Percentiles rank a stretch among this genome's conserved stretches.
phyloP scores from a whole-genome alignment of 2,113 vertebrate genomes.

The Phycodurus eques region DNA sequence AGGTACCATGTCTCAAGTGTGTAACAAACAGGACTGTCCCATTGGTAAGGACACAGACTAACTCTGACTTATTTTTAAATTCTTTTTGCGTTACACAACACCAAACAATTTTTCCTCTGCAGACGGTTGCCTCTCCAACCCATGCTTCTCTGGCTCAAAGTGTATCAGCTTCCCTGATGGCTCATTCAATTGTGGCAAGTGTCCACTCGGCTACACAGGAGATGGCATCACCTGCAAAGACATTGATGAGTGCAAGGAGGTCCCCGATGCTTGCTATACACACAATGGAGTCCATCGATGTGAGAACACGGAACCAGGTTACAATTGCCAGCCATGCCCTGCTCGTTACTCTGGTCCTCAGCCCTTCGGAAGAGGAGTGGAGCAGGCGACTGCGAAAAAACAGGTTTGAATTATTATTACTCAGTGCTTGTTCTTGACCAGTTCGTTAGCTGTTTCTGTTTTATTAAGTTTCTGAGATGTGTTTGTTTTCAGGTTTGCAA shows the following conservation, averaged over 20 bases:
- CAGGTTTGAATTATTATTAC: slow-evolving; percentile 75
- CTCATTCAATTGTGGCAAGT: slow-evolving; percentile 89
- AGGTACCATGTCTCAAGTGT: slow-evolving; percentile 76
- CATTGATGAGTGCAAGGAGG: slow-evolving; percentile 90
- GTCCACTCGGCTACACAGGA: slow-evolving; percentile 87
- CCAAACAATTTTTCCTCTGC: slow-evolving; percentile 8
- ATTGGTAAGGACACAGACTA: slow-evolving; percentile 57
- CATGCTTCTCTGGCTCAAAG: slow-evolving; percentile 85
- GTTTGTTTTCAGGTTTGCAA: slow-evolving; percentile 82
- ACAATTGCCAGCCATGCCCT: slow-evolving; percentile 93
- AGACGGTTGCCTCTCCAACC: slow-evolving; percentile 97
- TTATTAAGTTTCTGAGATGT: slow-evolving; percentile 31
- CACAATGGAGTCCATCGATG: slow-evolving; percentile 87
- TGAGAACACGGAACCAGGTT: slow-evolving; percentile 92
- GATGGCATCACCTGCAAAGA: slow-evolving; percentile 89
- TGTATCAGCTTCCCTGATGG: slow-evolving; percentile 92
- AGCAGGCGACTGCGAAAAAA: slow-evolving; percentile 87
- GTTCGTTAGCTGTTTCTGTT: slow-evolving; percentile 8
- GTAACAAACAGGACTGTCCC: slow-evolving; percentile 79
- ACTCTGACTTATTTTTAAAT: not conserved
- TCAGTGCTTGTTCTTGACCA: not conserved
- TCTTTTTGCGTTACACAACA: not conserved
- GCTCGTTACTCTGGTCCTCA: slow-evolving; percentile 86
- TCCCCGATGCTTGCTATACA: slow-evolving; percentile 87
- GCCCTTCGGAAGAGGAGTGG: slow-evolving; percentile 86